Base-by-base conservation (phyloP, 2,888 invertebrate genomes). In the Sclerodermus sp. region DNA sequence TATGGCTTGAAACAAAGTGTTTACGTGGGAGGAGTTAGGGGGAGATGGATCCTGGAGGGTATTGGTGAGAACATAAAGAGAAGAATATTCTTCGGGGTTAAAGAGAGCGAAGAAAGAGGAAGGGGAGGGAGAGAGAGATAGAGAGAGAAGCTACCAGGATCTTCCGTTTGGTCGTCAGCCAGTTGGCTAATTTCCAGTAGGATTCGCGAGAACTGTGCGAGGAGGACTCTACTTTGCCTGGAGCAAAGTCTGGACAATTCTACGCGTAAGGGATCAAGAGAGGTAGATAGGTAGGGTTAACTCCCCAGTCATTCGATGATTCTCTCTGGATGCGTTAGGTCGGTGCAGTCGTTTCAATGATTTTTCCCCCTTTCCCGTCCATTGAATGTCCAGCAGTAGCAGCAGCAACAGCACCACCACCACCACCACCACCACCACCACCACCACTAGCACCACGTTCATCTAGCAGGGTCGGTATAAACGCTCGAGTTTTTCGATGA, bases 151-250 rank as follows among this genome's bases (percentile, higher is more conserved):
- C 57, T 52, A 58, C 58, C 56, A 66, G 62, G 64, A 60, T 59
- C 51, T 65, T 64, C 73, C 72, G 73, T 76, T 76, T 76, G 77
- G 71, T 77, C 73, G 77, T 76, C 71, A 77, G 76, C 76, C 76
- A 77, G 77, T 75, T 76, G 76, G 76, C 76, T 77, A 77, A 76
- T 77, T 77, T 76, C 77, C 77, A 76, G 74, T 71, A 74, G 73
- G 66, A 75, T 74, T 76, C 75, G 76, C 72, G 71, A 75, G 73
- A 77, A 74, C 74, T 60, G 57, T 59, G 54, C 40, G 49, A 15
- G 38, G 46, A 16, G 42, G 23, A 23, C 8, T 23, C n/a, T n/a
- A n/a, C n/a, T n/a, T n/a, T 8, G 23, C 23, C 23, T 23, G 23
- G 23, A 23, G 23, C 23, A 8, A 8, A 23, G 23, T 23, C 23